Evolutionary conservation across 2,797 vertebrate genomes (phyloP).

Genomic region (Poliocrania exsul): DNA sequence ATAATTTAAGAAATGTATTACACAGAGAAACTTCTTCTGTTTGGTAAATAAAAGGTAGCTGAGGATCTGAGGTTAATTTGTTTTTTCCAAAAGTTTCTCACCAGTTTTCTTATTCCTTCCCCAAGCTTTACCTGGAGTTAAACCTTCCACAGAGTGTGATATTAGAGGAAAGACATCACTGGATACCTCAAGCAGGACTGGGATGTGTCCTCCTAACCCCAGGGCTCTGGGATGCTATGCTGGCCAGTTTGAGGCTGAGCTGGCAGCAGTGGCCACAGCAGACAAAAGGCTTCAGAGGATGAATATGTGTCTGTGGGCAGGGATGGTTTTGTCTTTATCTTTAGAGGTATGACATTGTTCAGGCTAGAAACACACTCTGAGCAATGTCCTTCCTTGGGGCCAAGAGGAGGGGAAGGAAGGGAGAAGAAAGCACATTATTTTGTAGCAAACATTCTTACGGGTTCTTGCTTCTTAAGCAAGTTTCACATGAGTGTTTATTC

Average conservation of each 20-base stretch:
- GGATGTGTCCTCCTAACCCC: not conserved
- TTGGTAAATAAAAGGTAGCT: conserved; percentile 45
- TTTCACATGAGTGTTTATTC: conserved; percentile 36
- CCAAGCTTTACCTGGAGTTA: not conserved
- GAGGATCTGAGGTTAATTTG: conserved; percentile 8
- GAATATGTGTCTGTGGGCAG: not conserved
- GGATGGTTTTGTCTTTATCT: not conserved
- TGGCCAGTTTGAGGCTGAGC: not conserved
- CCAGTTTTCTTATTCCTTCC: not conserved
- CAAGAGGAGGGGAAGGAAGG: not conserved
- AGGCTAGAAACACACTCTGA: not conserved
- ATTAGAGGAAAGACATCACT: not conserved
- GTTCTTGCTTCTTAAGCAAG: not conserved
- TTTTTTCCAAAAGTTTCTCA: not conserved
- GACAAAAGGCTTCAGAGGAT: not conserved
- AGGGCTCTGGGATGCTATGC: not conserved
- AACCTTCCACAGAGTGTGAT: not conserved
- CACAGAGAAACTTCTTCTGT: conserved; percentile 28
- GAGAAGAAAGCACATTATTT: not conserved
- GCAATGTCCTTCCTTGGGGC: not conserved
- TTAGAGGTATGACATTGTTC: not conserved
- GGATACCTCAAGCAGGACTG: not conserved
- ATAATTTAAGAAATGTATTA: conserved; percentile 66
- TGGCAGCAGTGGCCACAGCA: not conserved
- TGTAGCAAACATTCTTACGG: not conserved